phyloP scores from a whole-genome alignment of 1,140 invertebrate species.

The Zaprionus vittiger region DNA sequence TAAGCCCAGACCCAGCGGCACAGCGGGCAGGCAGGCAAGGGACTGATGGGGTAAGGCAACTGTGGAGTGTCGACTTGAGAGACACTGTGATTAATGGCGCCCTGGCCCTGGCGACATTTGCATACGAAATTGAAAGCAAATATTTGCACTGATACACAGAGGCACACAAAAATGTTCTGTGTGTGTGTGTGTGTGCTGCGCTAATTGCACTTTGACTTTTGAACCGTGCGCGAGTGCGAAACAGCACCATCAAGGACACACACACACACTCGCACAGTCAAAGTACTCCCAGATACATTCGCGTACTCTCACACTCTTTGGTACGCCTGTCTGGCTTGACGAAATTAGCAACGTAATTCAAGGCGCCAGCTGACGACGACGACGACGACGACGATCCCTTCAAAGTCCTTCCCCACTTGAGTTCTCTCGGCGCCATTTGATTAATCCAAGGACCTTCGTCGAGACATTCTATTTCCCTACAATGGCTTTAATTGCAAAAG shows the following conservation, averaged over 20 bases:
- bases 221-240: conserved; percentile 35
- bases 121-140: conserved; percentile 81
- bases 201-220: conserved; percentile 81
- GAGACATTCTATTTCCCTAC: conserved; percentile 8
- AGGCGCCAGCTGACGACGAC: conserved; percentile 45
- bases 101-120: conserved; percentile 59
- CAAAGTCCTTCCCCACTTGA: conserved; percentile 29
- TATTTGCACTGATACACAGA: conserved; percentile 70
- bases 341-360: conserved; percentile 70
- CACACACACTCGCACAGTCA: conserved; percentile 10
- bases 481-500: conserved; percentile 23
- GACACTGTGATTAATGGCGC: conserved; percentile 66
- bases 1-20: conserved; percentile 22
- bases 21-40: not conserved
- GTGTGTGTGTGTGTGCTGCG: conserved; percentile 19
- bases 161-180: conserved; percentile 17
- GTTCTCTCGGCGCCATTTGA: conserved; percentile 60
- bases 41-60: not conserved
- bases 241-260: conserved; percentile 23
- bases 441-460: conserved; percentile 46
- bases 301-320: not conserved
- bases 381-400: conserved; percentile 43
- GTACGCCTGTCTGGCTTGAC: conserved; percentile 9
- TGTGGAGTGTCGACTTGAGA: not conserved
- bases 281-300: conserved; percentile 1